A percentile compares a stretch with the other conserved stretches of the same genome.
phyloP scores from a whole-genome alignment of 2,797 vertebrate species.

The Malacoctenus gilli region DNA sequence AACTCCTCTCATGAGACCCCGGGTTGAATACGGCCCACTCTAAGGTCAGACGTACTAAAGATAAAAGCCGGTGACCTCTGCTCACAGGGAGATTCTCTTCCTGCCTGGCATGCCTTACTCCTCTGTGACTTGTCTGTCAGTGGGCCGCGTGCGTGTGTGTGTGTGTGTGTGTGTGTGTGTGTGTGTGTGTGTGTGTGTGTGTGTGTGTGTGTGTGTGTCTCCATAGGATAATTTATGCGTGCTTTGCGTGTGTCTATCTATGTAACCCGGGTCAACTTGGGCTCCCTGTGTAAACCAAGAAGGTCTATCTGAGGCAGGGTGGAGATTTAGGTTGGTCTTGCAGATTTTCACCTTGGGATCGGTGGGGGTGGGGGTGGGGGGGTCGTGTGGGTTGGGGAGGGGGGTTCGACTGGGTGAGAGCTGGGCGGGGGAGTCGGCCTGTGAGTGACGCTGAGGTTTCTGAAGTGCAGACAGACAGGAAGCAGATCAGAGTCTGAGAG shows the following conservation, averaged over 20 bases:
- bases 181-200: constrained; percentile 13
- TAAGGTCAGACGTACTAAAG: constrained; percentile 65
- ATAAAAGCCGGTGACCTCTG: constrained; percentile 67
- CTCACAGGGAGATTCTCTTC: constrained; percentile 50
- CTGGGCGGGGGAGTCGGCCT: constrained; percentile 34
- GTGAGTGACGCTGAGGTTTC: constrained; percentile 40
- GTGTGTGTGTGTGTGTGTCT: constrained; percentile 23
- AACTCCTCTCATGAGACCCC: constrained; percentile 32
- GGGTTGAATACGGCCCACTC: constrained; percentile 28
- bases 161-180: constrained; percentile 21
- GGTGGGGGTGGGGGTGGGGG: constrained; percentile 21
- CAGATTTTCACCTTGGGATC: constrained; percentile 52
- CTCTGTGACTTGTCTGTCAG: constrained; percentile 69
- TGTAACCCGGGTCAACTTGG: constrained; percentile 37
- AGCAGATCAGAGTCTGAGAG: constrained; percentile 63
- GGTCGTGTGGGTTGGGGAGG: constrained; percentile 23
- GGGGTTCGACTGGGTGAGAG: constrained; percentile 36
- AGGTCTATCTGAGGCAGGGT: constrained; percentile 39
- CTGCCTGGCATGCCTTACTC: constrained; percentile 45
- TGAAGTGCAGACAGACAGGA: constrained; percentile 74
- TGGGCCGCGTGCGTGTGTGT: constrained; percentile 2
- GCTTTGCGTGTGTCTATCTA: constrained; percentile 34
- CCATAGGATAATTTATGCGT: constrained; percentile 35
- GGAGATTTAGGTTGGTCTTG: constrained; percentile 36
- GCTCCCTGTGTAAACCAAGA: constrained; percentile 39